Evolutionary conservation across 2,113 vertebrate genomes (phyloP).

Genomic region (Oryctolagus cuniculus): DNA sequence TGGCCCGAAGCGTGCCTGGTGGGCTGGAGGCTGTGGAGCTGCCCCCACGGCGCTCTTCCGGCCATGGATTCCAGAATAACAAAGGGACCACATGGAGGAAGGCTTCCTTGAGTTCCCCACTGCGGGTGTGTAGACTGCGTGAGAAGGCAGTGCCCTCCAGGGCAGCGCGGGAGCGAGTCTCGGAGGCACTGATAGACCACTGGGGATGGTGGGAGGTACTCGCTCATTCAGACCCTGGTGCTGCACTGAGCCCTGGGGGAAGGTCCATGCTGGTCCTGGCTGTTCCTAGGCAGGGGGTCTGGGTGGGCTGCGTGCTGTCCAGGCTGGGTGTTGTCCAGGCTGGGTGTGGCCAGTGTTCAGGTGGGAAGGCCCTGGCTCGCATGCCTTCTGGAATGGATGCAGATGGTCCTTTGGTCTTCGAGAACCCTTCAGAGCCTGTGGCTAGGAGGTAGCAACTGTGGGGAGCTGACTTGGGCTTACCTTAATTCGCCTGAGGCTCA

Average conservation of each 20-base stretch:
- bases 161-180: neutral
- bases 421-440: neutral
- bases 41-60: neutral
- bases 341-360: neutral
- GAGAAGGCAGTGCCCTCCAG: neutral
- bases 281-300: neutral
- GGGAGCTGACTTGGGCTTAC: neutral
- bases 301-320: neutral
- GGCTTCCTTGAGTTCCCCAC: neutral
- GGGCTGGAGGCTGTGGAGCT: neutral
- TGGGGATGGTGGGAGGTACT: neutral
- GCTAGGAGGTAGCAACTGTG: neutral
- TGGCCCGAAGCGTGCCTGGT: neutral
- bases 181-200: neutral
- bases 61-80: neutral
- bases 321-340: neutral
- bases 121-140: neutral
- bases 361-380: neutral
- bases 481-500: neutral
- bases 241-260: neutral
- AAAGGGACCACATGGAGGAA: neutral
- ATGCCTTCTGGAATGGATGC: neutral
- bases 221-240: accelerated
- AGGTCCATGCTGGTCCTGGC: neutral
- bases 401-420: neutral